Conservation (phyloP, 2,888 invertebrate species). For the Blastobasis adustella region DNA sequence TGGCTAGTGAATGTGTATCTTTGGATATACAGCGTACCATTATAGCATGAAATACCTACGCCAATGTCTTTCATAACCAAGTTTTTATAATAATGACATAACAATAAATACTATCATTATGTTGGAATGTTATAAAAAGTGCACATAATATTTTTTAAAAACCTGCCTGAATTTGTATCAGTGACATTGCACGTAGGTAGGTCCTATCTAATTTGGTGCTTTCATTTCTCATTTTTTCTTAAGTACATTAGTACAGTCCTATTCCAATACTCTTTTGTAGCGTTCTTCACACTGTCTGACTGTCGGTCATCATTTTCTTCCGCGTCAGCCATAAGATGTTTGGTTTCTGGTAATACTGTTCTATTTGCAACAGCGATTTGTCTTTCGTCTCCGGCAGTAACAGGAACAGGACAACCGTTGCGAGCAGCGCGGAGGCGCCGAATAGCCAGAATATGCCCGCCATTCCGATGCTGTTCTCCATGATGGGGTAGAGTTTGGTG, state of each 20-base stretch:
- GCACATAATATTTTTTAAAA: no score
- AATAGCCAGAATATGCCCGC: conserved; percentile 83
- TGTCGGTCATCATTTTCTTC: conserved; percentile 39
- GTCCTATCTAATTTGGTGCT: no score
- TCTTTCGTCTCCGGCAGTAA: conserved; percentile 85
- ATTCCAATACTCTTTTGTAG: no score
- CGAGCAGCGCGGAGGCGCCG: conserved; percentile 76
- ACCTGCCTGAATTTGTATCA: no score
- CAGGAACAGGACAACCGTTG: conserved; percentile 79
- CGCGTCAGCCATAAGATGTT: conserved; percentile 77
- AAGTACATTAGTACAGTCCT: background rate
- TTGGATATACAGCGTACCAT: no score
- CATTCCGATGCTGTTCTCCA: conserved; percentile 76
- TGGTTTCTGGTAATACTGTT: conserved; percentile 83
- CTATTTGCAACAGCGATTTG: conserved; percentile 81
- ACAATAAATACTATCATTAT: no score
- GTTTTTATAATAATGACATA: no score
- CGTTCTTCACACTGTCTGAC: conserved; percentile 38
- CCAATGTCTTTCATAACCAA: no score
- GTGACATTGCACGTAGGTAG: no score
- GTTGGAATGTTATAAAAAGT: no score
- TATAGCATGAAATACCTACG: no score
- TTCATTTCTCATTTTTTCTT: conserved; percentile 6
- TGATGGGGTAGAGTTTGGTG: conserved; percentile 81
- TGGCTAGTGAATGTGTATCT: no score